These are phyloP conservation scores for Aelia acuminata DNA, from an alignment of 2,888 invertebrate species.

Conservation along the genomic window DNA sequence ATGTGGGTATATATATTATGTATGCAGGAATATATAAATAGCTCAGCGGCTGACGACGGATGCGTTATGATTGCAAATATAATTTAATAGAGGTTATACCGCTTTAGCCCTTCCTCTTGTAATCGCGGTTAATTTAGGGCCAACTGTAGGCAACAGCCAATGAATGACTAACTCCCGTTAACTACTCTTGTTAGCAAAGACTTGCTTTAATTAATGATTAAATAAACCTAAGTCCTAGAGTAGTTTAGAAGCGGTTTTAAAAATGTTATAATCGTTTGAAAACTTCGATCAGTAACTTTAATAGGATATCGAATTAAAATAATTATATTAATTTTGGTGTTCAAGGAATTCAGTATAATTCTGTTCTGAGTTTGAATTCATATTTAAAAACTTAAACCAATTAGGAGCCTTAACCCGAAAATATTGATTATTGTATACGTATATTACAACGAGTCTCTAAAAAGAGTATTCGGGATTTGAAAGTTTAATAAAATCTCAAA, in stretches of 20 bases:
- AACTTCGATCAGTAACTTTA: too few relatives aligned
- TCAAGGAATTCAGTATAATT: neutral
- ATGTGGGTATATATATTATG: neutral
- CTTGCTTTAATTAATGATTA: neutral
- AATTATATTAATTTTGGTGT: too few relatives aligned
- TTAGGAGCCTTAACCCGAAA: too few relatives aligned
- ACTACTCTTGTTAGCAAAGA: neutral
- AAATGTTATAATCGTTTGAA: constrained; percentile 1
- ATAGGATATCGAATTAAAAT: too few relatives aligned
- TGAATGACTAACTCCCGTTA: neutral
- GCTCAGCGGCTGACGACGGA: neutral
- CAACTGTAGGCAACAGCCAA: neutral
- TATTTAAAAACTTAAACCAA: too few relatives aligned
- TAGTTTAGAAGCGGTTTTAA: neutral
- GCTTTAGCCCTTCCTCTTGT: neutral
- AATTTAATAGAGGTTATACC: neutral
- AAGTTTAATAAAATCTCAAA: too few relatives aligned
- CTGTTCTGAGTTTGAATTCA: too few relatives aligned
- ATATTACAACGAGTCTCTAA: too few relatives aligned
- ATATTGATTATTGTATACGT: too few relatives aligned
- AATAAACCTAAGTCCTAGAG: neutral
- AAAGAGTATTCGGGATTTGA: too few relatives aligned
- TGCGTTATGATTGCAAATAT: neutral
- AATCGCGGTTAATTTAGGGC: constrained; percentile 13
- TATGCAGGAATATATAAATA: neutral